Base-by-base conservation (phyloP, 2,113 vertebrate genomes). In the Rattus norvegicus region DNA sequence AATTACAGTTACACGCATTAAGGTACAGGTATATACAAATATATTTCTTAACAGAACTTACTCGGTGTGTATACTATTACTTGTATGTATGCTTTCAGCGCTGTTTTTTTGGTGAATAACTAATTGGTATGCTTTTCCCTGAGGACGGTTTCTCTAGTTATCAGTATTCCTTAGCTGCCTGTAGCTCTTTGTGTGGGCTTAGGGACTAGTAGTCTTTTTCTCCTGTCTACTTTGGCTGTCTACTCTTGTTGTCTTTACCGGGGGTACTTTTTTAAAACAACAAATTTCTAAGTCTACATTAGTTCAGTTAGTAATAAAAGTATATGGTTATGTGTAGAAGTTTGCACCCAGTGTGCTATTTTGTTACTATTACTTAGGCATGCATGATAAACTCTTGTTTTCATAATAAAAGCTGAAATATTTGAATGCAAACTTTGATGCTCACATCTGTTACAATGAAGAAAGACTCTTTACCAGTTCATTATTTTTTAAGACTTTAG, bases 401-500 rank as follows among this genome's bases (percentile, higher is more conserved):
- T 30, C 47, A 22, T 75, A 61, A 54, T 39, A 52, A 92, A 52
- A 80, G 22, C 2, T 52, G 5, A 26, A 14, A 43, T 86, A 17
- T 26, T 92, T 36, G n/a, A 30, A 59, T 26, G 6, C 73, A 86
- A 79, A 70, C 33, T 92, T 5, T 1, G 65, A 39, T 19, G 36
- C 16, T 59, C 6, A 52, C 22, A 9, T 19, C 6, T 61, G 0
- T 39, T 81, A 47, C 47, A 86, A 54, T 39, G 14, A 91, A 69
- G 36, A 63, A 19, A 56, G 1, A 75, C 2, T 91, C 1, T 47
- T 1, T 0, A 76, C 2, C 1, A 33, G 6, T 8, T 33, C 11
- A 30, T 67, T 67, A 4, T 10, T 56, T 56, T 13, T 59, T 13
- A 56, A n/a, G 9, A n/a, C 20, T 59, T 81, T 81, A 5, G 19